Percentiles rank a stretch among this genome's conserved stretches.
Conservation (phyloP, 2,113 vertebrate species). For the Ailuropoda melanoleuca region DNA sequence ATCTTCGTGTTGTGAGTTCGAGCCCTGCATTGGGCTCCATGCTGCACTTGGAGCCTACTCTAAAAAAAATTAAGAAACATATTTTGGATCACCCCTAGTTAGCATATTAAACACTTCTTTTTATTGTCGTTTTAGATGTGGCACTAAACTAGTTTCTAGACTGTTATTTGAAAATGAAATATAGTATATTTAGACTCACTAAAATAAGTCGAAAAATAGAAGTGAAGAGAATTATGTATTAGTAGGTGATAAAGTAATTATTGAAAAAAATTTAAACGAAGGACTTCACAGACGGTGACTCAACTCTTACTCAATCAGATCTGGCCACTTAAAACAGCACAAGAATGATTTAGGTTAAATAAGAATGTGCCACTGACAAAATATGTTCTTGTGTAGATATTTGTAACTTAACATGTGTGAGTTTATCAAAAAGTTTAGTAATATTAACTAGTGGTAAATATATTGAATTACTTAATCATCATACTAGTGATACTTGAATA, state of each 20-base stretch:
- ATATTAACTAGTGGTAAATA: conserved; percentile 12
- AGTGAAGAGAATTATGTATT: background rate
- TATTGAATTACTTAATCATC: conserved; percentile 2
- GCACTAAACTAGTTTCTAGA: background rate
- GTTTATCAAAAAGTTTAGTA: background rate
- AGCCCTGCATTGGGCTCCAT: background rate
- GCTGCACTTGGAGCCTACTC: background rate
- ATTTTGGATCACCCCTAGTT: conserved; percentile 16
- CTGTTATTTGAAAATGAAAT: conserved; percentile 32
- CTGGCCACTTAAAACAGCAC: background rate
- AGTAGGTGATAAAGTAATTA: background rate
- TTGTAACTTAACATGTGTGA: background rate
- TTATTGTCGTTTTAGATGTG: background rate
- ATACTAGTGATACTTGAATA: background rate
- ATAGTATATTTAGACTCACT: background rate
- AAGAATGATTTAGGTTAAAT: background rate
- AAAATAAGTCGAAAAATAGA: conserved; percentile 16
- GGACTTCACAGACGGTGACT: background rate
- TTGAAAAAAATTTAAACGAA: background rate
- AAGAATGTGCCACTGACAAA: background rate
- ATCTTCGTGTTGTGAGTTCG: background rate
- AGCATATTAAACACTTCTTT: conserved; percentile 18
- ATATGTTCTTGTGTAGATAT: background rate
- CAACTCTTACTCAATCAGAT: background rate
- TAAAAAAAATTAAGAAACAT: background rate